Percentiles rank a stretch among this genome's conserved stretches.
Conservation (phyloP, 2,888 invertebrate genomes). For the Carterocephalus palaemon region DNA sequence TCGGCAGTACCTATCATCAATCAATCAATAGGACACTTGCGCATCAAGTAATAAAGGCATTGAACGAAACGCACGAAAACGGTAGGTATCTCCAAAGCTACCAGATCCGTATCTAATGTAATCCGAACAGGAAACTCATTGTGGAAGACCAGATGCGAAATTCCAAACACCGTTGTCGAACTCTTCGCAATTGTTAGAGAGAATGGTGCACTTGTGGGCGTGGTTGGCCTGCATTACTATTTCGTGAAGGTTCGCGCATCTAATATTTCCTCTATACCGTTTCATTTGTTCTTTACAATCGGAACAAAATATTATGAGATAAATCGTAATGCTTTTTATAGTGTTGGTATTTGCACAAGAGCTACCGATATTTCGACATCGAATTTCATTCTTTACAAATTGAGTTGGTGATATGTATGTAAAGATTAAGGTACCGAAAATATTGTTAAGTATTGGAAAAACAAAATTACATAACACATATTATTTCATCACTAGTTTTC, state of each 20-base stretch:
- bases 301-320: slow-evolving; percentile 34
- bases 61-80: slow-evolving; percentile 52
- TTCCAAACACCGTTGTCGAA: slow-evolving; percentile 53
- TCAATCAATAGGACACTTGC: slow-evolving; percentile 44
- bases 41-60: slow-evolving; percentile 36
- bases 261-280: slow-evolving; percentile 17
- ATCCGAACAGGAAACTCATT: slow-evolving; percentile 76
- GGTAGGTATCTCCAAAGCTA: slow-evolving; percentile 56
- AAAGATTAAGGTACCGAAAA: too few species aligned
- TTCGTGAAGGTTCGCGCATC: slow-evolving; percentile 34
- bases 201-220: slow-evolving; percentile 65
- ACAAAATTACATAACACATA: too few species aligned
- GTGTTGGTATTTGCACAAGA: slow-evolving; percentile 6
- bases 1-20: slow-evolving; percentile 40
- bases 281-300: slow-evolving; percentile 32
- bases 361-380: background rate
- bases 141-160: slow-evolving; percentile 74
- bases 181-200: slow-evolving; percentile 41
- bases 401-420: too few species aligned
- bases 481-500: too few species aligned
- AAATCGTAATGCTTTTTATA: slow-evolving; percentile 6
- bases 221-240: slow-evolving; percentile 57
- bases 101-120: slow-evolving; percentile 70
- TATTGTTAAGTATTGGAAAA: too few species aligned
- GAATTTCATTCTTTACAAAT: background rate